Percentiles rank a stretch among this genome's conserved stretches.
Evolutionary conservation across 1,140 invertebrate genomes (phyloP).

Genomic region (Latrodectus geometricus): DNA sequence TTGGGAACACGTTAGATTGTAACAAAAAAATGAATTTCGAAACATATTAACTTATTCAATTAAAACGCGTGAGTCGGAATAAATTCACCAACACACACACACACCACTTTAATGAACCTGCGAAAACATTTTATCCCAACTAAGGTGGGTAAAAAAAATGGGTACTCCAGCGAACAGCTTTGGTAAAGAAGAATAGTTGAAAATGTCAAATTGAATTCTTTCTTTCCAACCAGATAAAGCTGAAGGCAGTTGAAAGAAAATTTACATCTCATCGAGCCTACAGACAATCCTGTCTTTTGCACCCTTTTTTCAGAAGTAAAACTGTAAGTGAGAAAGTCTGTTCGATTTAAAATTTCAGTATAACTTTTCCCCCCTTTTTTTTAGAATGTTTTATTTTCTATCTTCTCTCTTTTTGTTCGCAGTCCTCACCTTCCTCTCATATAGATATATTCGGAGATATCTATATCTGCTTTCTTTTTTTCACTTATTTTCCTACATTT

Average conservation of each 20-base stretch:
- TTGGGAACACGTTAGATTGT: too few species aligned
- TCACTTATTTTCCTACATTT: slow-evolving; percentile 38
- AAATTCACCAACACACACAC: too few species aligned
- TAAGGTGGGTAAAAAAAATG: background rate
- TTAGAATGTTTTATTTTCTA: slow-evolving; percentile 46
- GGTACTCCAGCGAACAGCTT: background rate
- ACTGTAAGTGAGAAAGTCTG: slow-evolving; percentile 25
- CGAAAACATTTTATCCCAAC: background rate
- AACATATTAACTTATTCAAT: too few species aligned
- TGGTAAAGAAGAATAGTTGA: slow-evolving; percentile 9
- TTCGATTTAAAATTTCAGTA: slow-evolving; percentile 59
- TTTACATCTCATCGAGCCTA: slow-evolving; percentile 51
- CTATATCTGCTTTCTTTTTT: slow-evolving; percentile 16
- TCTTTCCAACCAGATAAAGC: slow-evolving; percentile 38
- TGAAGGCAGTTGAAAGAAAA: slow-evolving; percentile 52
- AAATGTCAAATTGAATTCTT: slow-evolving; percentile 51
- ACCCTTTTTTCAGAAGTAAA: slow-evolving; percentile 21
- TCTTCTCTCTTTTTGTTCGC: slow-evolving; percentile 10
- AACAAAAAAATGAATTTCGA: too few species aligned
- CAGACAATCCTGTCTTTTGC: slow-evolving; percentile 51
- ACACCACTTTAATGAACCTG: too few species aligned
- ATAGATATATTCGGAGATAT: slow-evolving; percentile 51
- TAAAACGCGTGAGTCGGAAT: too few species aligned
- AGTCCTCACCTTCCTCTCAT: background rate
- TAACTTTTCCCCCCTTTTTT: slow-evolving; percentile 14